Evolutionary conservation across 2,113 vertebrate species (phyloP).

Genomic region (Uropsilus gracilis): DNA sequence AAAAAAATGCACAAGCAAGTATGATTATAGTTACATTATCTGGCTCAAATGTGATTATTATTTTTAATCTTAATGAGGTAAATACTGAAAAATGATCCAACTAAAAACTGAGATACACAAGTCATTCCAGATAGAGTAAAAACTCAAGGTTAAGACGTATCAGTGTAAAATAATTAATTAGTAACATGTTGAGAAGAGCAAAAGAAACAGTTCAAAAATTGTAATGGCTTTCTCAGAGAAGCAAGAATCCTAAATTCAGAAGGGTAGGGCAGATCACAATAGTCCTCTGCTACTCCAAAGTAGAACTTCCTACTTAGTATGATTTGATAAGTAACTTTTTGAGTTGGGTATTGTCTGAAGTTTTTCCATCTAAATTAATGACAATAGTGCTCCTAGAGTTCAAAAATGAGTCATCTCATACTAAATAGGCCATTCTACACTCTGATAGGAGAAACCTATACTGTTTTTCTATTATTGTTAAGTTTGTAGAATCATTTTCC

Average conservation of each 20-base stretch:
- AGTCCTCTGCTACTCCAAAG: no score
- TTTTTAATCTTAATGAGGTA: background rate
- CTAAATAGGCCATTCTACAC: no score
- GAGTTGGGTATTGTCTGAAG: no score
- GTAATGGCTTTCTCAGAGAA: background rate
- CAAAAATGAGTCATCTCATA: no score
- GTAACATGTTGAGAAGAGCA: background rate
- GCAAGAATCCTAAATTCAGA: background rate
- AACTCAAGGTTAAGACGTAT: background rate
- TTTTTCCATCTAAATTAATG: no score
- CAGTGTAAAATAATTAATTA: background rate
- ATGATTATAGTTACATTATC: background rate
- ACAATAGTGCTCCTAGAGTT: no score
- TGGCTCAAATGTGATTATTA: constrained; percentile 3
- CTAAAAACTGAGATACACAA: background rate
- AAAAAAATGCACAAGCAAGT: background rate
- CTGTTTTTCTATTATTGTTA: background rate
- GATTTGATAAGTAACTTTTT: no score
- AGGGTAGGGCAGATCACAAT: background rate
- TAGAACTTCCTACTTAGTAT: background rate
- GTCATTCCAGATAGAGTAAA: background rate
- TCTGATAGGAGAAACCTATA: no score
- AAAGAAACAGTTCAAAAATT: background rate
- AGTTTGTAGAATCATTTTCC: background rate
- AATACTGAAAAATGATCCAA: background rate